Base-by-base conservation (phyloP, 2,113 vertebrate species). In the Ameiurus melas region DNA sequence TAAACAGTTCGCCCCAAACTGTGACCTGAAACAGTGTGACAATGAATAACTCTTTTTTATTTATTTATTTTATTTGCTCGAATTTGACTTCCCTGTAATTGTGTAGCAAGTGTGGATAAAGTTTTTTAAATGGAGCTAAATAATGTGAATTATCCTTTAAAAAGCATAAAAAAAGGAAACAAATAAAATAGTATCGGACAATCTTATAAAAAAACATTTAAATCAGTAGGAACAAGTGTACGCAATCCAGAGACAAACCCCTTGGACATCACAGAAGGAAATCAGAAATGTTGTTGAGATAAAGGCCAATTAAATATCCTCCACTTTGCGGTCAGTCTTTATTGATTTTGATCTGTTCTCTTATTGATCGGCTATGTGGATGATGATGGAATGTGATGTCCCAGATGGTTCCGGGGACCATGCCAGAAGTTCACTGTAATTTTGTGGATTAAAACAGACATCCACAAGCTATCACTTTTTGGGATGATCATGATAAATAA, bases 271-370 rank as follows among this genome's bases (percentile, higher is more conserved):
- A 4, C 25, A 47, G 39, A 66, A 66, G 2, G 3, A 66, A 62
- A 84, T 83, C 39, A 47, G 1, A 84, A 84, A 66, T 84, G 82
- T 84, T 64, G 58, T 83, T 22, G 10, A 36, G 30, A 84, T 51
- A 66, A 66, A 43, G 39, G 36, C 19, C 36, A 66, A 84, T 84
- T 84, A 84, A 66, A 84, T 47, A 68, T 66, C 25, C 39, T 22
- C 39, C 7, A 8, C 39, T 66, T 39, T 83, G 33, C 27, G 10
- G 30, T 62, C 7, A 22, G 20, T 62, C 57, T 17, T 51, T 66
- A 84, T 84, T 51, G 60, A 84, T 66, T 84, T 51, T 16, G 58
- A 66, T 84, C 60, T 19, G 60, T 84, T 66, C 82, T 43, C 14
- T 39, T 51, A 84, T 66, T 19, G 82, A 84, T 84, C 16, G 82